Base-by-base conservation (phyloP, 1,140 invertebrate species). In the Globodera rostochiensis region DNA sequence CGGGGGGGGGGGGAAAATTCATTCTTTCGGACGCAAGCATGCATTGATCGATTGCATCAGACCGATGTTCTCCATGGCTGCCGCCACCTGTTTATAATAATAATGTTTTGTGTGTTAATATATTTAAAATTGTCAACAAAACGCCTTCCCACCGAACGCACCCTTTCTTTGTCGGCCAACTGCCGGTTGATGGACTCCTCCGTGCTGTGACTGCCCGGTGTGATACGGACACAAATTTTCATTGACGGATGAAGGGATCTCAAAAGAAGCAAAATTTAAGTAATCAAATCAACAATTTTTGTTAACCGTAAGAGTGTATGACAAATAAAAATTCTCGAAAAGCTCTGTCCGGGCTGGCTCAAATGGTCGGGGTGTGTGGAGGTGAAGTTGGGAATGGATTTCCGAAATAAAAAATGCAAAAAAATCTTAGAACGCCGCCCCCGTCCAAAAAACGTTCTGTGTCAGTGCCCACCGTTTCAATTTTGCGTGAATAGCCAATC, bases 141-240 rank as follows among this genome's bases (percentile, higher is more conserved):
- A 19, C 25, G n/a, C 69, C 36, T 2, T 36, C 36, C 36, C 36
- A 36, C 36, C 36, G 36, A 36, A 36, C 36, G 36, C 11, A 78
- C 95, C 88, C 97, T 91, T 91, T 99, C 97, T 90, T 99, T 99
- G 89, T 99, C 97, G 0, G 95, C 95, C 25, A 99, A 91, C 89
- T 99, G 97, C 89, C 98, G 98, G 90, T 99, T 99, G 1, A 99
- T 91, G 80, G 95, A 94, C 79, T 92, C 90, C 89, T 98, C 97
- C 0, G 95, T 95, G 57, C 93, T 93, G 90, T 99, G 97, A 1
- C 94, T 94, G 13, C 97, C 97, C 7, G 96, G 95, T 2, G 94
- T 94, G 1, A 99, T 95, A 87, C 93, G 92, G 0, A 99, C 96
- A 73, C 92, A 93, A 6, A 98, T 94, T 92, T 98, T 95, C 87